These are phyloP conservation scores for Incurvaria masculella DNA, from an alignment of 2,888 invertebrate species.

Conservation along the genomic window DNA sequence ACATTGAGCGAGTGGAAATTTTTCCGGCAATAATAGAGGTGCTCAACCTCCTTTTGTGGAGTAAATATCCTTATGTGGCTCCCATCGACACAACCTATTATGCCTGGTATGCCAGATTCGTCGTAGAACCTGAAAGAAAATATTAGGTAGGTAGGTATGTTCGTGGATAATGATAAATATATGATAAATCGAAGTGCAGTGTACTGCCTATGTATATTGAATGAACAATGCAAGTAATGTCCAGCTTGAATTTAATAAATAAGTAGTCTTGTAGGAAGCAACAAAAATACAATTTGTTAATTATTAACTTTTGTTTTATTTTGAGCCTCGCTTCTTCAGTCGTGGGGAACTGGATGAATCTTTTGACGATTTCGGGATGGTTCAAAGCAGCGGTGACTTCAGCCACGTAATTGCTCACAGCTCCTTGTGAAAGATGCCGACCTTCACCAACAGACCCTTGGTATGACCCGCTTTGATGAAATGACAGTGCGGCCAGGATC, in stretches of 20 bases:
- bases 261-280: not conserved
- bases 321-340: not conserved
- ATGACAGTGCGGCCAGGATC: conserved; percentile 7
- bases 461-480: conserved; percentile 15
- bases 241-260: too few relatives aligned
- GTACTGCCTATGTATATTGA: too few relatives aligned
- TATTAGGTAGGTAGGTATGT: not conserved
- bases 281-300: not conserved
- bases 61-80: conserved; percentile 1
- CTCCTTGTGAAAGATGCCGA: conserved; percentile 9
- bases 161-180: not conserved
- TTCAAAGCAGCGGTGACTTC: not conserved
- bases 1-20: conserved; percentile 18
- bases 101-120: conserved; percentile 8
- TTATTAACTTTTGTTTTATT: not conserved
- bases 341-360: not conserved
- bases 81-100: conserved; percentile 13
- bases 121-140: conserved; percentile 5
- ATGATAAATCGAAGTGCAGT: too few relatives aligned
- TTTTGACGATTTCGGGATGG: not conserved
- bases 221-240: too few relatives aligned
- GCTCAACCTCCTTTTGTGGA: not conserved
- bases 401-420: not conserved
- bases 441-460: conserved; percentile 11
- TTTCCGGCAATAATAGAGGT: conserved; percentile 11